Evolutionary conservation across 2,113 vertebrate genomes (phyloP).

Genomic region (Larimichthys crocea): DNA sequence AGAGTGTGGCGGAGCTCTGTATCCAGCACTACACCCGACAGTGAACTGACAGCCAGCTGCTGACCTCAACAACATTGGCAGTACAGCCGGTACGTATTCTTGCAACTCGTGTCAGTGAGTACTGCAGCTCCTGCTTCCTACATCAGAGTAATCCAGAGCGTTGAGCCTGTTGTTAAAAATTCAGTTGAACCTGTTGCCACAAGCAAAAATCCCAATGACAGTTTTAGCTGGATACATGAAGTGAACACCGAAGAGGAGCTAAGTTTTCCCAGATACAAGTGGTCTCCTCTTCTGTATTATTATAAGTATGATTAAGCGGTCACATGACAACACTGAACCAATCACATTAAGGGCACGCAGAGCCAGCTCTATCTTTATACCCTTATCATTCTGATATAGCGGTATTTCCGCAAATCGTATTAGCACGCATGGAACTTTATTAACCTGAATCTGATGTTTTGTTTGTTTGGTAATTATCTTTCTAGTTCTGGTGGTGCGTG

Average conservation of each 20-base stretch:
- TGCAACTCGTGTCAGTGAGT: background rate
- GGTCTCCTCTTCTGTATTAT: no score
- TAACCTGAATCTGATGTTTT: background rate
- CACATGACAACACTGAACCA: no score
- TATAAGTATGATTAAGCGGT: no score
- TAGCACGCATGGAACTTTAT: background rate
- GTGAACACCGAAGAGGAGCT: no score
- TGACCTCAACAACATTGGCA: slow-evolving; percentile 96
- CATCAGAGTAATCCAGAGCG: background rate
- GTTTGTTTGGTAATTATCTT: slow-evolving; percentile 2
- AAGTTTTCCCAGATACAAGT: background rate
- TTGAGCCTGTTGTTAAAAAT: background rate
- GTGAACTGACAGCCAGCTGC: slow-evolving; percentile 93
- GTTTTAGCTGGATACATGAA: background rate
- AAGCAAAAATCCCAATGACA: background rate
- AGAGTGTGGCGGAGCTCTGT: slow-evolving; percentile 98
- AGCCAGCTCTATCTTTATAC: no score
- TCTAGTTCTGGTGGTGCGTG: slow-evolving; percentile 93
- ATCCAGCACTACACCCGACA: slow-evolving; percentile 96
- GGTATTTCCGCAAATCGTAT: background rate
- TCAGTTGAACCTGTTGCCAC: background rate
- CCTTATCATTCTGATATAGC: no score
- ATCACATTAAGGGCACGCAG: no score
- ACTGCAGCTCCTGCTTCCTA: background rate
- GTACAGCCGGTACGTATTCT: slow-evolving; percentile 88